Conservation (phyloP, 2,113 vertebrate species). For the Motacilla tschutschensis region DNA sequence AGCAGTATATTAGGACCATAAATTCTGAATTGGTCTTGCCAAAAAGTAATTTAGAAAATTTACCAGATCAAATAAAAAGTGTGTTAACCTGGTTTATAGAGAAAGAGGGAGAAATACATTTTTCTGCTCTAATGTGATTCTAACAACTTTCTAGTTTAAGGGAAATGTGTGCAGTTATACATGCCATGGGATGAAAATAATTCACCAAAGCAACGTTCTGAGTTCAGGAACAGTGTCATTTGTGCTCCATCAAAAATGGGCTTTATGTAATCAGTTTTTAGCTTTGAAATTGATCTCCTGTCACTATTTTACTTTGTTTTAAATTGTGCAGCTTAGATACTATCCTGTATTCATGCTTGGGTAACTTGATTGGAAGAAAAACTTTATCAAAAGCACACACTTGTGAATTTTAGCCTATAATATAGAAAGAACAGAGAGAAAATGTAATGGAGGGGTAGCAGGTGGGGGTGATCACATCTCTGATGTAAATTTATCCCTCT, state of each 20-base stretch:
- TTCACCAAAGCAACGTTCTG: background rate
- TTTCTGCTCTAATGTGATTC: background rate
- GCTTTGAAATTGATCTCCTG: background rate
- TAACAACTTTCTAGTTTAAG: background rate
- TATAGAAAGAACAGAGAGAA: background rate
- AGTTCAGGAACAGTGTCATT: background rate
- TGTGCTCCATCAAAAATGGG: background rate
- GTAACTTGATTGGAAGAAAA: background rate
- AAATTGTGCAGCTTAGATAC: background rate
- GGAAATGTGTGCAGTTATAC: background rate
- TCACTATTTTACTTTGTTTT: background rate
- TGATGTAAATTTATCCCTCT: background rate
- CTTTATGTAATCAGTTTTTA: background rate
- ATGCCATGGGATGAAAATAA: background rate
- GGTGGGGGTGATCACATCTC: background rate
- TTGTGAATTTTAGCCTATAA: background rate
- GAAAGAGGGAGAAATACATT: background rate
- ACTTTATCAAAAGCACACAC: background rate
- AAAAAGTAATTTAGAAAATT: background rate
- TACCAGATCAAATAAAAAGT: background rate
- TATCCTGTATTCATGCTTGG: background rate
- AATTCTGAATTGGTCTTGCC: background rate
- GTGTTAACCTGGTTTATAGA: background rate
- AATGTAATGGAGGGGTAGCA: background rate
- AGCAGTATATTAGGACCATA: background rate